Base-by-base conservation (phyloP, 2,797 vertebrate species). In the Sebastes kiyomatsui region DNA sequence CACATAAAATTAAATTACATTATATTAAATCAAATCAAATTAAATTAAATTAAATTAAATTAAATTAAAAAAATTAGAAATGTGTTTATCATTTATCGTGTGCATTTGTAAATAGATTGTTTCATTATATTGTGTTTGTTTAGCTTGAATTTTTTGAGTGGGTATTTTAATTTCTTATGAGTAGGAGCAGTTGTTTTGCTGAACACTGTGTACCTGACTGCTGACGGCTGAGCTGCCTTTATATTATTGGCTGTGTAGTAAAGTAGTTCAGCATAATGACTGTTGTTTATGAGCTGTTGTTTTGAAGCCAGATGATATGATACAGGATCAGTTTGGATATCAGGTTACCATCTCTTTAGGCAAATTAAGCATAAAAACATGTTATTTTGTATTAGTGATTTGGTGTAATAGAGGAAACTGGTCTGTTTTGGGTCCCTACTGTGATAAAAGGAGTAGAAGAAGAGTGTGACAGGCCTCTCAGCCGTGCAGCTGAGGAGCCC, bases 371-470 rank as follows among this genome's bases (percentile, higher is more conserved):
- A 52, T 52, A 9, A 9, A 52, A 52, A 16, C 13, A 42, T 16
- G 38, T 42, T 42, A 42, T 42, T 1, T 16, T 42, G 1, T n/a
- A 60, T 28, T 49, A 14, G 4, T 42, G 2, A 18, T 79, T 71
- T n/a, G 9, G 68, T 30, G 65, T 54, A 9, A 16, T 16, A 6
- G 12, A 56, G 6, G 52, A n/a, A 32, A 58, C 28, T 35, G 55
- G 10, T 33, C 0, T 72, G 68, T 8, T 23, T 49, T 11, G 23
- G 16, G 33, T 54, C 20, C 58, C 61, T 32, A 35, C 55, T 33
- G 52, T 73, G 72, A 77, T 69, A 38, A 68, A 85, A 65, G 55
- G 5, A 38, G 58, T 6, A n/a, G n/a, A 42, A 61, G 59, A 12
- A 6, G 67, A 76, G 3, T 23, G 5, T 32, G 60, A 54, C 18